phyloP scores from a whole-genome alignment of 2,113 vertebrate genomes.

The Struthio camelus region DNA sequence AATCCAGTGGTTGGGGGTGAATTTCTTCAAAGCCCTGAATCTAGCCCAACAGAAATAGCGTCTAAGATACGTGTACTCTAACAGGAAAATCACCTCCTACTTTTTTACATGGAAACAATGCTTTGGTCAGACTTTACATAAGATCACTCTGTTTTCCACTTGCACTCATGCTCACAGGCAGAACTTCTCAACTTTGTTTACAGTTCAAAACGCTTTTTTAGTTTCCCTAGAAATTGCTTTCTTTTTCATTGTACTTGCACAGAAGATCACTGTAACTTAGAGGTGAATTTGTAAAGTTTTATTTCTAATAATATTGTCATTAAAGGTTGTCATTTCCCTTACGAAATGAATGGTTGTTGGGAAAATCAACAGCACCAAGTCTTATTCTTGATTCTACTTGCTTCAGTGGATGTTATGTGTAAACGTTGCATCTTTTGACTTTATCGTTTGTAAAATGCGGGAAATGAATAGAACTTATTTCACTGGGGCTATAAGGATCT shows the following conservation, averaged over 20 bases:
- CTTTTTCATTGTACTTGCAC: background rate
- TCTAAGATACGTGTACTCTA: too few relatives aligned
- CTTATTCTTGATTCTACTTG: slow-evolving; percentile 3
- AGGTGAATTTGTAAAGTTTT: background rate
- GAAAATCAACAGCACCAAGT: background rate
- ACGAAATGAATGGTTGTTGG: background rate
- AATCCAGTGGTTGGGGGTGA: background rate
- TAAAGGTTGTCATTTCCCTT: background rate
- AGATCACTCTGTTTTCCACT: slow-evolving; percentile 2
- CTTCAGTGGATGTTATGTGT: background rate
- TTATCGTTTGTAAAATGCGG: background rate
- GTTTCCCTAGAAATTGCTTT: slow-evolving; percentile 12
- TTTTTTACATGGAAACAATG: background rate
- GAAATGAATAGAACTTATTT: background rate
- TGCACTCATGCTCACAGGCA: background rate
- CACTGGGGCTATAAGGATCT: background rate
- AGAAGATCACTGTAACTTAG: background rate
- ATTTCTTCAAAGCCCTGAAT: background rate
- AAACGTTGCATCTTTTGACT: background rate
- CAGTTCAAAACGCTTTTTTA: background rate
- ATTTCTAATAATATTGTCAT: background rate
- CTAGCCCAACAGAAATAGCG: background rate
- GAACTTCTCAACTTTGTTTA: slow-evolving; percentile 15
- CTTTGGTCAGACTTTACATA: background rate
- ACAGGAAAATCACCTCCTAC: background rate